Conservation (phyloP, 1,140 invertebrate genomes). For the Brachionus calyciflorus region DNA sequence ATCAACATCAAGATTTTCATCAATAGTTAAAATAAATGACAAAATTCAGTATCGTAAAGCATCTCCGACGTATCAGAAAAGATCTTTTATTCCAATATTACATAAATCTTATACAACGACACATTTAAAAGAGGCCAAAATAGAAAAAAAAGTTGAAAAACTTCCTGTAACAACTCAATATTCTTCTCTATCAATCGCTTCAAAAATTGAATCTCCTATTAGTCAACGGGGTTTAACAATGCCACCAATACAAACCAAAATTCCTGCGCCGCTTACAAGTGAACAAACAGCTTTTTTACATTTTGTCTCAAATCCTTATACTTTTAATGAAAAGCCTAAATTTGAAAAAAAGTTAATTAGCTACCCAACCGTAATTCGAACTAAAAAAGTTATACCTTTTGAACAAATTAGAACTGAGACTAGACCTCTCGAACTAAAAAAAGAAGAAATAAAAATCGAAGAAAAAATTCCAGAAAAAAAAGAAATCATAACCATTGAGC, state of each 20-base stretch:
- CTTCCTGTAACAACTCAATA: neutral
- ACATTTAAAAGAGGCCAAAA: neutral
- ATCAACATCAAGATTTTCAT: neutral
- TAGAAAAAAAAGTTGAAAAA: neutral
- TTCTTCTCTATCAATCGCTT: too few species aligned
- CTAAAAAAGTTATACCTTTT: neutral
- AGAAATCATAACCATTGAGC: neutral
- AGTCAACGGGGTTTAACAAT: neutral
- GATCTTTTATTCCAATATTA: neutral
- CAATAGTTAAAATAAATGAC: neutral
- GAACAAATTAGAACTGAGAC: neutral
- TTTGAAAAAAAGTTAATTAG: neutral
- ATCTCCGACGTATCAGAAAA: too few species aligned
- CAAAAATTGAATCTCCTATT: neutral
- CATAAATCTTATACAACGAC: conserved; percentile 1
- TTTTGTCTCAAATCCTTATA: conserved; percentile 1
- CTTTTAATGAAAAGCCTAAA: neutral
- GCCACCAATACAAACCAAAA: neutral
- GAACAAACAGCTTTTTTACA: neutral
- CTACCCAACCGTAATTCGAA: neutral
- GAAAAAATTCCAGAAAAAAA: neutral
- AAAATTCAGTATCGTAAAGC: too few species aligned
- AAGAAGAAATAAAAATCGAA: conserved; percentile 1
- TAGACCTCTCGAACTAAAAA: neutral
- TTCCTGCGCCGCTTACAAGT: neutral